Evolutionary conservation across 2,797 vertebrate genomes (phyloP), one percentile per base, ranked within the genome.

Genomic region (Nasua narica): DNA sequence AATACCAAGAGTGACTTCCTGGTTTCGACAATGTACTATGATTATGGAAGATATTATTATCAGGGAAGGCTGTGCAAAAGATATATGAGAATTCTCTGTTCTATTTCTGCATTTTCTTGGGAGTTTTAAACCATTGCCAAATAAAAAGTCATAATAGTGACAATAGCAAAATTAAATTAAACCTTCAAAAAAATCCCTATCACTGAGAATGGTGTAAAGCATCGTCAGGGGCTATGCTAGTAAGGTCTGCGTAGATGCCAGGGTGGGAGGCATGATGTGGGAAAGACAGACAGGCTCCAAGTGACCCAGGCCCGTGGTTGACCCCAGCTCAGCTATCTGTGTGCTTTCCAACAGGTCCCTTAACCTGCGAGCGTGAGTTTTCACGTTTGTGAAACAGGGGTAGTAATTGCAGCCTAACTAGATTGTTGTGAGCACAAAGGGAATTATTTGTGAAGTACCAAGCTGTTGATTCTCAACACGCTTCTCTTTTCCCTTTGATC

Each of bases 251-350:
- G 2, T 43, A 16, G 43, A 37, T n/a, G 27, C 27, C 9, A 14
- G 0, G 25, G 56, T 35, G 5, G 50, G 48, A 9, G 23, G 40
- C 11, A 2, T 21, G 8, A 7, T 1, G 11, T 18, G 54, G 52
- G 62, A 1, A 19, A 0, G 3, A 2, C 0, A 1, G 15, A 2
- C 1, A 5, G 35, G 16, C 4, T n/a, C 12, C 6, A 14, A 14
- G 85, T 10, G 25, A 60, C 35, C 82, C 10, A 3, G 21, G 40
- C 27, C 18, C 21, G 40, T 65, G 3, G 15, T 8, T 3, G 77
- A 35, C 58, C 15, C 37, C 27, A 19, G 77, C n/a, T 72, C 0
- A 1, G 27, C 32, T 15, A 3, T 19, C 83, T 32, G 56, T 18
- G 29, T 0, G 16, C 54, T 37, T 65, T 43, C 16, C 1, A 5